Percentiles rank a stretch among this genome's conserved stretches.
Conservation (phyloP, 2,888 invertebrate species). For the Lomographa bimaculata region DNA sequence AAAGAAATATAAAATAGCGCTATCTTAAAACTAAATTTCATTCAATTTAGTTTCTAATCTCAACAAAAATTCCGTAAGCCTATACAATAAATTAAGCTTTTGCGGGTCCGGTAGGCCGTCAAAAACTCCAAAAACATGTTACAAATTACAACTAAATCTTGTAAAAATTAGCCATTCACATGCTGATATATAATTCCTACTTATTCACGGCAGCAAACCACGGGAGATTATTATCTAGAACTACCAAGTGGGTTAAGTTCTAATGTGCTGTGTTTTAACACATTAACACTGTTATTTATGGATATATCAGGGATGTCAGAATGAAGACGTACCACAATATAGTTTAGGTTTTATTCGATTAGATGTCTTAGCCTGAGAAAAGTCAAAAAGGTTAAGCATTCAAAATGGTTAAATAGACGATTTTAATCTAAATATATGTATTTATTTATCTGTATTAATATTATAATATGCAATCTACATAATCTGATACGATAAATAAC, state of each 20-base stretch:
- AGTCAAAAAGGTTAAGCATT: constrained; percentile 9
- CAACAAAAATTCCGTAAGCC: too few relatives aligned
- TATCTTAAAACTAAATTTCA: too few relatives aligned
- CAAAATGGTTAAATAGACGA: constrained; percentile 1
- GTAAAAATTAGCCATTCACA: constrained; percentile 24
- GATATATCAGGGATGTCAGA: too few relatives aligned
- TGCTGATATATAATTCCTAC: constrained; percentile 24
- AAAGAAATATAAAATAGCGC: too few relatives aligned
- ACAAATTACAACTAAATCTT: constrained; percentile 17
- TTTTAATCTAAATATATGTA: constrained; percentile 16
- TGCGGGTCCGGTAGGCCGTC: constrained; percentile 3
- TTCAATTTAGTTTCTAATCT: too few relatives aligned
- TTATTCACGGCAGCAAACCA: constrained; percentile 4
- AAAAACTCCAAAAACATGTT: constrained; percentile 2
- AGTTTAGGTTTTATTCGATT: too few relatives aligned
- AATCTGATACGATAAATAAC: constrained; percentile 5
- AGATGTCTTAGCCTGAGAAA: too few relatives aligned
- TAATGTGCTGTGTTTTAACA: constrained; percentile 9
- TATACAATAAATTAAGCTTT: too few relatives aligned
- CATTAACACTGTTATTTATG: constrained; percentile 16
- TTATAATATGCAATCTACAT: constrained; percentile 10
- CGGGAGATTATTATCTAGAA: constrained; percentile 1
- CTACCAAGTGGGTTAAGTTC: too few relatives aligned
- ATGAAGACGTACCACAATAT: too few relatives aligned
- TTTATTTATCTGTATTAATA: constrained; percentile 7